Conservation (phyloP, 2,888 invertebrate species). For the Branchellion lobata region DNA sequence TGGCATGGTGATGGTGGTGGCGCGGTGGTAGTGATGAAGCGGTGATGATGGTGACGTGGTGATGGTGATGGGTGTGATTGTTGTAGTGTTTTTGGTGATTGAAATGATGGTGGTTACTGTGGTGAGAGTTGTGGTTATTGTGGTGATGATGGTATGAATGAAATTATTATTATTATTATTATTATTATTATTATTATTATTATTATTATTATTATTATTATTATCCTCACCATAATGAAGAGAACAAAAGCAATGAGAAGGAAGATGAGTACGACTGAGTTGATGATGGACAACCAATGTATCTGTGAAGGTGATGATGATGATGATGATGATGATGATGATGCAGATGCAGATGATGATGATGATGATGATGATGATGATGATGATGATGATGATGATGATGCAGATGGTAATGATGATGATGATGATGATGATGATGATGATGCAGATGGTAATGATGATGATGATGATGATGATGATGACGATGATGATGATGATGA, state of each 20-base stretch:
- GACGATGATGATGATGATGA: conserved; percentile 37
- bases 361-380: conserved; percentile 38
- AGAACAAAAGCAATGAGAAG: conserved; percentile 65
- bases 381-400: conserved; percentile 33
- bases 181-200: too few species aligned
- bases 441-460: conserved; percentile 7
- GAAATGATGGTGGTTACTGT: too few species aligned
- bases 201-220: too few species aligned
- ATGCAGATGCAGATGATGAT: conserved; percentile 23
- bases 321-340: not conserved
- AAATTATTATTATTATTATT: too few species aligned
- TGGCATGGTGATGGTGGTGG: too few species aligned
- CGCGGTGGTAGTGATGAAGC: too few species aligned
- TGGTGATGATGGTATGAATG: too few species aligned
- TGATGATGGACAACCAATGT: conserved; percentile 66
- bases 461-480: conserved; percentile 31
- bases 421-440: not conserved
- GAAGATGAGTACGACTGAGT: conserved; percentile 65
- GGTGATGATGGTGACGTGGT: too few species aligned
- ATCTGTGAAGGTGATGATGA: conserved; percentile 56
- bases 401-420: conserved; percentile 13
- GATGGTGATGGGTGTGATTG: too few species aligned
- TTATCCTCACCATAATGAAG: conserved; percentile 65
- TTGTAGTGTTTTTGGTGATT: too few species aligned
- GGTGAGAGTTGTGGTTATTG: too few species aligned